These are phyloP conservation scores for Vicugna pacos DNA, from an alignment of 2,113 vertebrate genomes.

Conservation along the genomic window DNA sequence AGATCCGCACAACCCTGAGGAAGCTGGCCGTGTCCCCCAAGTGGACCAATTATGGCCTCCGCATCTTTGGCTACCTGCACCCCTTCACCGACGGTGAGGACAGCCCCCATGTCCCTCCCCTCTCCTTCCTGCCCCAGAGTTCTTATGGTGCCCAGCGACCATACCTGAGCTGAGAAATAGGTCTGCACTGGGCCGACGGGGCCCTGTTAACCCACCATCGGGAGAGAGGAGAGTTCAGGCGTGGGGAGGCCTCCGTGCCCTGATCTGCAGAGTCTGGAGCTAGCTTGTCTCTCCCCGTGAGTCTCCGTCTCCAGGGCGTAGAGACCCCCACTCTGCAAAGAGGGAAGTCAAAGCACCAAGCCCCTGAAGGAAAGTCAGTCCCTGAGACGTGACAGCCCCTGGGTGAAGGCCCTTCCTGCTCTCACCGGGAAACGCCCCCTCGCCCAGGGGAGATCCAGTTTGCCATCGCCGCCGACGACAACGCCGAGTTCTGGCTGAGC, in stretches of 20 bases:
- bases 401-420: background rate
- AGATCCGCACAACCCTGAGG: slow-evolving; percentile 92
- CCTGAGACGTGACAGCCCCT: rapidly evolving
- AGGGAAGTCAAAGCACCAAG: background rate
- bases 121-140: background rate
- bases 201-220: background rate
- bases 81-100: slow-evolving; percentile 91
- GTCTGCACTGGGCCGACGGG: background rate
- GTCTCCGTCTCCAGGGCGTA: background rate
- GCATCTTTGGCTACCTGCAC: slow-evolving; percentile 97
- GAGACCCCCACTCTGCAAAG: background rate
- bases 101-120: background rate
- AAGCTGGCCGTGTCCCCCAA: slow-evolving; percentile 93
- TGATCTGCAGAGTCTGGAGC: background rate
- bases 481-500: slow-evolving; percentile 98
- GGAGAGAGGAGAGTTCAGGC: background rate
- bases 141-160: background rate
- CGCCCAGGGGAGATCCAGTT: slow-evolving; percentile 93
- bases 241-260: background rate
- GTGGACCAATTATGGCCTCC: slow-evolving; percentile 96
- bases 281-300: background rate
- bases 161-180: background rate
- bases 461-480: slow-evolving; percentile 95
- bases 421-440: background rate
- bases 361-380: background rate